Evolutionary conservation across 1,140 invertebrate genomes (phyloP).

Genomic region (Caligus rogercresseyi): DNA sequence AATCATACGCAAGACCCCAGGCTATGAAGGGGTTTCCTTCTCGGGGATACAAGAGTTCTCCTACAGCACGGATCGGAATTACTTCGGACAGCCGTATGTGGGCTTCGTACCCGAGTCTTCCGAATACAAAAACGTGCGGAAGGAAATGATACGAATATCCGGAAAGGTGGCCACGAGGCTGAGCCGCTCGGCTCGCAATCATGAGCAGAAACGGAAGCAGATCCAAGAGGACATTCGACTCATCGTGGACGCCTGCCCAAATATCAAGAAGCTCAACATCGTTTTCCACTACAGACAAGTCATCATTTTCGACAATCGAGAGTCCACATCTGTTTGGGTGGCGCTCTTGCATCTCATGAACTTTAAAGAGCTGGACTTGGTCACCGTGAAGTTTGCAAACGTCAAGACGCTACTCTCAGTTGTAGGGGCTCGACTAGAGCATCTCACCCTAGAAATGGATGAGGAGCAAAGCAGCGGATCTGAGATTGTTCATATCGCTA

Average conservation of each 20-base stretch:
- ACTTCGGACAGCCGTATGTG: constrained; percentile 18
- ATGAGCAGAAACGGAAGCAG: constrained; percentile 9
- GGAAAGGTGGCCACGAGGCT: constrained; percentile 7
- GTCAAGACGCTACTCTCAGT: constrained; percentile 8
- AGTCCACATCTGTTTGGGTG: not conserved
- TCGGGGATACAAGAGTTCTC: constrained; percentile 16
- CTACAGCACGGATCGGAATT: constrained; percentile 14
- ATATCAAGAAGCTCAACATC: constrained; percentile 14
- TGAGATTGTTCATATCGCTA: constrained; percentile 17
- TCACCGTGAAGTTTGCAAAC: constrained; percentile 14
- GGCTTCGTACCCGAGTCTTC: constrained; percentile 18
- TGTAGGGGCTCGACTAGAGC: constrained; percentile 5
- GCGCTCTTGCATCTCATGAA: not conserved
- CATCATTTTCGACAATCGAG: not conserved
- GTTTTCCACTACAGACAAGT: constrained; percentile 13
- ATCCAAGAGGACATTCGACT: constrained; percentile 6
- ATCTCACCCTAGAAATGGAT: constrained; percentile 9
- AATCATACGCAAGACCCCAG: constrained; percentile 9
- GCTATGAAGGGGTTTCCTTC: not conserved
- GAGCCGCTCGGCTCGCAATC: constrained; percentile 1
- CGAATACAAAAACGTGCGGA: constrained; percentile 18
- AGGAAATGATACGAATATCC: constrained; percentile 11
- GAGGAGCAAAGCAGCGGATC: constrained; percentile 17
- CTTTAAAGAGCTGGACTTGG: constrained; percentile 8
- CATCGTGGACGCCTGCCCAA: constrained; percentile 5